Percentiles rank a stretch among this genome's conserved stretches.
Conservation (phyloP, 2,113 vertebrate genomes). For the Mus musculus region DNA sequence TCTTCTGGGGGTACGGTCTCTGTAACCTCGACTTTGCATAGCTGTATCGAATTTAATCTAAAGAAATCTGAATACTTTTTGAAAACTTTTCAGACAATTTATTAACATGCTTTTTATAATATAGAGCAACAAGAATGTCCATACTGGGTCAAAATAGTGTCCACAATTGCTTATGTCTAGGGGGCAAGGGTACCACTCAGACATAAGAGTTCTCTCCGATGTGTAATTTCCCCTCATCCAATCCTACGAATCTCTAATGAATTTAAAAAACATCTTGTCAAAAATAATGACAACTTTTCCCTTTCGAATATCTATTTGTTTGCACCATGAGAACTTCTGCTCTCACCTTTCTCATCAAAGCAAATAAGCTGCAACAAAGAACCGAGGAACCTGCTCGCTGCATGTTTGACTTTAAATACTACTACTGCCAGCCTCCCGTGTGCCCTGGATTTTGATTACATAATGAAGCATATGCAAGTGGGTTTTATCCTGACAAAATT, state of each 20-base stretch:
- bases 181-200: neutral
- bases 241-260: neutral
- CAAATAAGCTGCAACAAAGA: neutral
- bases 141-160: neutral
- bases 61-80: neutral
- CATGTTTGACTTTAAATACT: conserved; percentile 51
- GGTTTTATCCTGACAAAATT: conserved; percentile 52
- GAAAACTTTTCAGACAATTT: neutral
- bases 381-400: neutral
- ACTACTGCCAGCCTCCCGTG: neutral
- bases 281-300: neutral
- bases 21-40: neutral
- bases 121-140: neutral
- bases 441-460: conserved; percentile 40
- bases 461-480: conserved; percentile 26
- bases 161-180: neutral
- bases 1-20: neutral
- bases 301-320: conserved; percentile 30
- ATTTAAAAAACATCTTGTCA: conserved; percentile 46
- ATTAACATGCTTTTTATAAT: neutral
- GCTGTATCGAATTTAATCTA: neutral
- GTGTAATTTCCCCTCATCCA: neutral
- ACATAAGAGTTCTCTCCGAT: neutral
- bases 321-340: neutral
- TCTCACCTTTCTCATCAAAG: conserved; percentile 36